Conservation (phyloP, 2,113 vertebrate genomes). For the Coracopsis vasa region DNA sequence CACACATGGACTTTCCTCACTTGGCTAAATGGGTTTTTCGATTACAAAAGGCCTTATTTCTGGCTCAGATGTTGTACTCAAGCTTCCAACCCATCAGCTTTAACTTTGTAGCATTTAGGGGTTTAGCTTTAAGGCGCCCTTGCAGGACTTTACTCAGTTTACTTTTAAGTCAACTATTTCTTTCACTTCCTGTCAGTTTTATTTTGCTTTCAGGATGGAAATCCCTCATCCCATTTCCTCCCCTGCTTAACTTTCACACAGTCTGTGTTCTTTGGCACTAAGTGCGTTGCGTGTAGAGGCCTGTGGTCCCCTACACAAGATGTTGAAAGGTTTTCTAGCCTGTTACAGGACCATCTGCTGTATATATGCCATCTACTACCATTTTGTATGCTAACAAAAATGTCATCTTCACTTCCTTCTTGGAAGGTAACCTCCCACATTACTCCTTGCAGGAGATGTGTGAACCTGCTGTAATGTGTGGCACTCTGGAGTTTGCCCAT, state of each 20-base stretch:
- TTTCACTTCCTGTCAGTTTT: not conserved
- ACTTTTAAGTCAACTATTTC: not conserved
- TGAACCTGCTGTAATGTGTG: not conserved
- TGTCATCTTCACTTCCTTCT: not conserved
- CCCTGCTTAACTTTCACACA: not conserved
- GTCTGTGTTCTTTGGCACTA: not conserved
- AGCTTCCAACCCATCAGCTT: accelerated
- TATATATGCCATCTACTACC: not conserved
- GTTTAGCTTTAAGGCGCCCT: not conserved
- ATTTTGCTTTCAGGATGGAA: not conserved
- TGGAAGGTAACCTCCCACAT: not conserved
- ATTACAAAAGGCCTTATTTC: not conserved
- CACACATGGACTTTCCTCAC: not conserved
- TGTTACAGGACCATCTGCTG: not conserved
- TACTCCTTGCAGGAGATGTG: not conserved
- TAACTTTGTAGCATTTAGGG: accelerated
- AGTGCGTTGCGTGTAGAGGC: not conserved
- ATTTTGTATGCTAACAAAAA: not conserved
- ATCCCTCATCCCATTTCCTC: not conserved
- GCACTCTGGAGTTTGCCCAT: not conserved
- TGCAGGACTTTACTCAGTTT: not conserved
- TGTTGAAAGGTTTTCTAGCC: not conserved
- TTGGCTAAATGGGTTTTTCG: not conserved
- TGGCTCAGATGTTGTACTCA: not conserved
- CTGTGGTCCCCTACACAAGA: not conserved